Percentiles rank a stretch among this genome's conserved stretches.
phyloP scores from a whole-genome alignment of 2,888 invertebrate genomes.

The Caenorhabditis sp. region DNA sequence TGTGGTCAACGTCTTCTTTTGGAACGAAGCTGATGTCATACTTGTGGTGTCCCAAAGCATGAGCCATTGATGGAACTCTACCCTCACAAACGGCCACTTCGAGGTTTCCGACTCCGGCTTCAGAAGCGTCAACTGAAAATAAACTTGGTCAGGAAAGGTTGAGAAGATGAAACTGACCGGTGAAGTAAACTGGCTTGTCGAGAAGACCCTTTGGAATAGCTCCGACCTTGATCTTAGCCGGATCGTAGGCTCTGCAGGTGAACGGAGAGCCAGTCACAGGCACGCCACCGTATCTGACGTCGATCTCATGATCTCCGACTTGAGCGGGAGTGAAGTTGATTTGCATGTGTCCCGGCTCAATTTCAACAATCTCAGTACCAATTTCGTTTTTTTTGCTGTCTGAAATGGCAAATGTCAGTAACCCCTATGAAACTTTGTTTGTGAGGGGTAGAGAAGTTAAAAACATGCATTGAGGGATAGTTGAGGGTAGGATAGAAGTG shows the following conservation, averaged over 20 bases:
- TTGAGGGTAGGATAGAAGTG: neutral
- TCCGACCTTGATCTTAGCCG: conserved; percentile 85
- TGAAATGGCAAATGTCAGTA: conserved; percentile 30
- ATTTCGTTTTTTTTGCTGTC: conserved; percentile 69
- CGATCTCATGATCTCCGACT: conserved; percentile 84
- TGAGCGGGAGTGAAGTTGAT: conserved; percentile 91
- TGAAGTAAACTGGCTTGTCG: conserved; percentile 91
- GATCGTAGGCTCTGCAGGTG: conserved; percentile 90
- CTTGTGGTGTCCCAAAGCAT: conserved; percentile 89
- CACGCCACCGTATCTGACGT: conserved; percentile 79
- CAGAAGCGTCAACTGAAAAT: conserved; percentile 89
- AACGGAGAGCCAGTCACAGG: conserved; percentile 92
- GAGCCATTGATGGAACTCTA: conserved; percentile 94
- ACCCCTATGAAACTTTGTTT: neutral
- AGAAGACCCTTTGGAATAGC: conserved; percentile 88
- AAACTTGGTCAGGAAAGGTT: neutral
- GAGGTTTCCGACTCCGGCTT: conserved; percentile 97
- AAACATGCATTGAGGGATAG: conserved; percentile 16
- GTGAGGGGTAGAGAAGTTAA: conserved; percentile 11
- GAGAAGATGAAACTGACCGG: conserved; percentile 27
- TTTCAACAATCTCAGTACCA: conserved; percentile 68
- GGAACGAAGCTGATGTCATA: conserved; percentile 79
- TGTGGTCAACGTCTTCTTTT: conserved; percentile 74
- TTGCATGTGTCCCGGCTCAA: conserved; percentile 72
- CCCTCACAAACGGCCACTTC: conserved; percentile 99